phyloP scores from a whole-genome alignment of 2,113 vertebrate genomes.

The Mesitornis unicolor region DNA sequence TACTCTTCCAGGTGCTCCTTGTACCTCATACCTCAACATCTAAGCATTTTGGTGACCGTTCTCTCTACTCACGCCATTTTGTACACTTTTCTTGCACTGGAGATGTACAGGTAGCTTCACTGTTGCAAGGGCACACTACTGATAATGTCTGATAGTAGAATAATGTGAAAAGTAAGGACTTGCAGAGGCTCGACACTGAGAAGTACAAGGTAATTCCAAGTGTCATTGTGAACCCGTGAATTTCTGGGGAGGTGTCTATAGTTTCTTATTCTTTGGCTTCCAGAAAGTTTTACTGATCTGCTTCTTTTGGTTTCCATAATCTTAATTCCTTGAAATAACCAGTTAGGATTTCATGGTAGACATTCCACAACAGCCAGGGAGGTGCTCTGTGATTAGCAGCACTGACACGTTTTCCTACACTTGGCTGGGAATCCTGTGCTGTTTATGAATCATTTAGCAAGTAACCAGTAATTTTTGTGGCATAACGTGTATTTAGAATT shows the following conservation, averaged over 20 bases:
- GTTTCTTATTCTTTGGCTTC: not conserved
- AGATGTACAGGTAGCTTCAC: not conserved
- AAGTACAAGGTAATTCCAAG: not conserved
- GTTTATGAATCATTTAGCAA: not conserved
- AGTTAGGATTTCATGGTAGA: not conserved
- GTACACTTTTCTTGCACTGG: not conserved
- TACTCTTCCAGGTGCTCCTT: not conserved
- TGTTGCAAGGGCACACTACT: not conserved
- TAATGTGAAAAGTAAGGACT: not conserved
- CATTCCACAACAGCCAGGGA: not conserved
- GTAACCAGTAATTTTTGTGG: not conserved
- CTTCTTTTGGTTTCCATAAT: not conserved
- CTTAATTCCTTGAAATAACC: not conserved
- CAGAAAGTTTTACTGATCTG: not conserved
- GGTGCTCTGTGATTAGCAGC: not conserved
- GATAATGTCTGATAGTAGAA: not conserved
- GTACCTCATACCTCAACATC: not conserved
- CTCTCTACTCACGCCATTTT: not conserved
- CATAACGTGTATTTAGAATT: not conserved
- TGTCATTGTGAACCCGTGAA: not conserved
- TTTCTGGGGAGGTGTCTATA: not conserved
- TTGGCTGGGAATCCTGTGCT: not conserved
- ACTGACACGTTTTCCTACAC: not conserved
- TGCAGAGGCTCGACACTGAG: not conserved
- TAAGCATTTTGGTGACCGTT: not conserved